These are phyloP conservation scores for Thripadectes ignobilis DNA, from an alignment of 2,797 vertebrate species.

Conservation along the genomic window DNA sequence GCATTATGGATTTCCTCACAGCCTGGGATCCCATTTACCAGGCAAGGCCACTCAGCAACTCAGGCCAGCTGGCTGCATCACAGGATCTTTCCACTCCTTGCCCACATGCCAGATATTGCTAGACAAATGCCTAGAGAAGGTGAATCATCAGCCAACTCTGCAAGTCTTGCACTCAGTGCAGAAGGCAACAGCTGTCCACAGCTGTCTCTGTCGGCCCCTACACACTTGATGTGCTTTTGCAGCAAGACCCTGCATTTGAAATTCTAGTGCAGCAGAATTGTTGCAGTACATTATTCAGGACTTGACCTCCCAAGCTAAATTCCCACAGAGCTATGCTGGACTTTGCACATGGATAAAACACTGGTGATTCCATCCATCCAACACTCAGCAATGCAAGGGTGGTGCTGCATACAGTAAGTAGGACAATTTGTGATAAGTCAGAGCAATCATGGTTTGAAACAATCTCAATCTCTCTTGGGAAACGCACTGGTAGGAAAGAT, in stretches of 20 bases:
- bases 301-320: background rate
- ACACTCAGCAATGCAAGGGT: background rate
- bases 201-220: background rate
- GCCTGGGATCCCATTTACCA: background rate
- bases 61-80: background rate
- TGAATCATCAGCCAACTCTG: background rate
- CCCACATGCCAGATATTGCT: background rate
- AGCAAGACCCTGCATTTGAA: background rate
- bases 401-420: background rate
- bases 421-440: background rate
- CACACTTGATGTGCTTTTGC: background rate
- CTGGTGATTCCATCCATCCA: accelerated
- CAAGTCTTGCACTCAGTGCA: accelerated
- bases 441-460: background rate
- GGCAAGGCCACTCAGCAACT: background rate
- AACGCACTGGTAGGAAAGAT: background rate
- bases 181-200: background rate
- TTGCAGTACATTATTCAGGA: background rate
- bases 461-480: background rate
- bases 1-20: background rate
- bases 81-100: background rate
- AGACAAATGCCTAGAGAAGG: background rate
- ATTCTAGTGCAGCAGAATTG: background rate
- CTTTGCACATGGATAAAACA: background rate
- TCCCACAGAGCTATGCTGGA: background rate